Evolutionary conservation across 1,140 invertebrate genomes (phyloP).

Genomic region (Zaprionus lachaisei): DNA sequence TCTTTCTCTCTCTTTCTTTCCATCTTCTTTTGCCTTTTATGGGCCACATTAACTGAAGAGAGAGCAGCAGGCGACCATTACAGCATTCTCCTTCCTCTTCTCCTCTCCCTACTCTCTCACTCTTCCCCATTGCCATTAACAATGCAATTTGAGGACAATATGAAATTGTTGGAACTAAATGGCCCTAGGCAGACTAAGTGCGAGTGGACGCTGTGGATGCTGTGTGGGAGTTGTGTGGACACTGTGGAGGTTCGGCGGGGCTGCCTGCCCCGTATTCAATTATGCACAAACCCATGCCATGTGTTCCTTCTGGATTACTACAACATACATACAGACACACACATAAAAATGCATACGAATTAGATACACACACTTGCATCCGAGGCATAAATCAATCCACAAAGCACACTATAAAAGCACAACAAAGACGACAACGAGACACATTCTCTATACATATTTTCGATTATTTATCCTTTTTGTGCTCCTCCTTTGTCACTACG

Average conservation of each 20-base stretch:
- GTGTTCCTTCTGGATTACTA: slow-evolving; percentile 16
- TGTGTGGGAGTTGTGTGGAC: slow-evolving; percentile 1
- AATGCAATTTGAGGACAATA: slow-evolving; percentile 69
- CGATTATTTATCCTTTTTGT: slow-evolving; percentile 15
- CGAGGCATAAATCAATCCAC: slow-evolving; percentile 60
- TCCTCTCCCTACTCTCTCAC: background rate
- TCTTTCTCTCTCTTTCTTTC: slow-evolving; percentile 3
- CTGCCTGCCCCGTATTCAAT: slow-evolving; percentile 49
- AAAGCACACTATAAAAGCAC: slow-evolving; percentile 23
- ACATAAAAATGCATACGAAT: slow-evolving; percentile 7
- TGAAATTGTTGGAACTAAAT: slow-evolving; percentile 57
- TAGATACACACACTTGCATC: background rate
- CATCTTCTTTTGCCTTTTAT: slow-evolving; percentile 13
- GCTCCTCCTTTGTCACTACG: background rate
- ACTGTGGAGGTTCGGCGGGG: background rate
- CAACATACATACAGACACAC: slow-evolving; percentile 13
- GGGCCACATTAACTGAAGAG: slow-evolving; percentile 46
- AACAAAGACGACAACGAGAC: slow-evolving; percentile 24
- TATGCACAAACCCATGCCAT: slow-evolving; percentile 53
- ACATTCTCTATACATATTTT: slow-evolving; percentile 13
- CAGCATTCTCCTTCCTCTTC: background rate
- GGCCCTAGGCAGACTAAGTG: slow-evolving; percentile 29
- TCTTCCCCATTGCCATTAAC: slow-evolving; percentile 60
- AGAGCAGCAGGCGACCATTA: slow-evolving; percentile 16
- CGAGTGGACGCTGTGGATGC: slow-evolving; percentile 12